Conservation (phyloP, 2,797 vertebrate species). For the Neopelma chrysocephalum region DNA sequence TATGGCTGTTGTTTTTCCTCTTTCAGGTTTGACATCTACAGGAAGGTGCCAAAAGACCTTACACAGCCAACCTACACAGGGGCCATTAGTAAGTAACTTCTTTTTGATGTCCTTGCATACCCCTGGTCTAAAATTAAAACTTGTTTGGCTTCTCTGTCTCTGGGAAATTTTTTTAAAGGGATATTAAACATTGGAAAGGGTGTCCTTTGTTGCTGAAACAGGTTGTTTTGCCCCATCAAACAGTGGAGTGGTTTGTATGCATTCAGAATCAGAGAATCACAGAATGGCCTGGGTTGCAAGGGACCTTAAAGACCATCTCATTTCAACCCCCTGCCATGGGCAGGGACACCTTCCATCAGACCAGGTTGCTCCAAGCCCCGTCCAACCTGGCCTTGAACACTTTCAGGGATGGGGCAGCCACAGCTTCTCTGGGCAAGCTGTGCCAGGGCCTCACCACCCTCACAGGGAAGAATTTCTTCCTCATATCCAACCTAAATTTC, state of each 20-base stretch:
- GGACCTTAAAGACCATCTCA: background rate
- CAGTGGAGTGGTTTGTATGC: background rate
- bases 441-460: background rate
- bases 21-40: conserved; percentile 98
- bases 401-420: background rate
- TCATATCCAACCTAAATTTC: no score
- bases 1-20: conserved; percentile 53
- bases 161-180: background rate
- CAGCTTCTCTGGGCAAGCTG: background rate
- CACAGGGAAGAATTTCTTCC: background rate
- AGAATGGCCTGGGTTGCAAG: background rate
- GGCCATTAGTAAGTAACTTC: conserved; percentile 93
- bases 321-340: background rate
- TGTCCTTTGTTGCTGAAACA: background rate
- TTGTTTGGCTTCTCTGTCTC: background rate
- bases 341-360: background rate
- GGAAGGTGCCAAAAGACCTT: conserved; percentile 99
- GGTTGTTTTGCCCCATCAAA: background rate
- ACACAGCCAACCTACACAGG: conserved; percentile 99
- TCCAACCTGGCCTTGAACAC: background rate
- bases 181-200: background rate
- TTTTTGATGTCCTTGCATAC: background rate
- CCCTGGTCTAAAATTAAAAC: conserved; percentile 37
- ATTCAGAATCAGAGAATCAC: background rate
- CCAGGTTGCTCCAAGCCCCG: background rate